Percentiles rank a stretch among this genome's conserved stretches.
phyloP scores from a whole-genome alignment of 2,888 invertebrate genomes.

The Lasioglossum oenotherae region DNA sequence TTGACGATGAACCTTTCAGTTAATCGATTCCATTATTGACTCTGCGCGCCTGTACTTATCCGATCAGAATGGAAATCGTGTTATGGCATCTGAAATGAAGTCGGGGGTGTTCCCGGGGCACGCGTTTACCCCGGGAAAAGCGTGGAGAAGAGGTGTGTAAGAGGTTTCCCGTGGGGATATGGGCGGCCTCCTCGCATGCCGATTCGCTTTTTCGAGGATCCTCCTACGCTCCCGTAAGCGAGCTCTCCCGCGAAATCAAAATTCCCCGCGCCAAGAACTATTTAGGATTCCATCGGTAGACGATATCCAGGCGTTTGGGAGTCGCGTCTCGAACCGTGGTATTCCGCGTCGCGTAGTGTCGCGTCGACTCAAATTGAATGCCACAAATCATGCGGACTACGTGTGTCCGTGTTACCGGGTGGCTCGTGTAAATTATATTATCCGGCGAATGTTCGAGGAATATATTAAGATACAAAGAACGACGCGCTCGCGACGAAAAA shows the following conservation, averaged over 20 bases:
- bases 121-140: neutral
- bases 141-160: constrained; percentile 2
- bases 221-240: neutral
- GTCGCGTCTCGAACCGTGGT: constrained; percentile 8
- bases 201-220: constrained; percentile 38
- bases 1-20: constrained; percentile 56
- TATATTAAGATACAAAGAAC: constrained; percentile 43
- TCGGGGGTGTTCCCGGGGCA: constrained; percentile 18
- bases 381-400: constrained; percentile 36
- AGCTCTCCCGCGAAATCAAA: constrained; percentile 38
- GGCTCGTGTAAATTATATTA: constrained; percentile 40
- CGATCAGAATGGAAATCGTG: constrained; percentile 53
- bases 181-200: constrained; percentile 21
- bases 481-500: neutral
- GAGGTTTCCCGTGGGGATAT: constrained; percentile 25
- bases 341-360: constrained; percentile 14
- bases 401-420: constrained; percentile 19
- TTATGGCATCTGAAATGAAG: constrained; percentile 62
- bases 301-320: constrained; percentile 18
- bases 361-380: constrained; percentile 47
- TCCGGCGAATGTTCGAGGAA: constrained; percentile 20
- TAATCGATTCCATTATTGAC: constrained; percentile 61
- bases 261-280: constrained; percentile 35
- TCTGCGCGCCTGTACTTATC: constrained; percentile 53
- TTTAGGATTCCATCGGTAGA: constrained; percentile 45